These are phyloP conservation scores for Maconellicoccus hirsutus DNA, from an alignment of 1,140 invertebrate species.

Conservation along the genomic window DNA sequence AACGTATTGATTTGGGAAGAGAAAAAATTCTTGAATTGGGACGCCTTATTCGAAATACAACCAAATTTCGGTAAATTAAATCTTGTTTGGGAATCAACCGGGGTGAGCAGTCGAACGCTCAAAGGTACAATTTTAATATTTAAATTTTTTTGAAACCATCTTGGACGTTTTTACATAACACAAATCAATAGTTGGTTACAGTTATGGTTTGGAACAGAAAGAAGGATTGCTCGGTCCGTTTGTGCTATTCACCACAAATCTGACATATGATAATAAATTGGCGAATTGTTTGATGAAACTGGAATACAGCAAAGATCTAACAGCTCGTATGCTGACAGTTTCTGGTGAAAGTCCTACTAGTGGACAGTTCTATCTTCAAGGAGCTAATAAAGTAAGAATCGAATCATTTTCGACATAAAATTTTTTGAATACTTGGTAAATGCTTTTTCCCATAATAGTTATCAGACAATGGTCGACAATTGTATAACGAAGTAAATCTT, in stretches of 20 bases:
- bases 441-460: neutral
- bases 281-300: neutral
- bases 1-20: neutral
- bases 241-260: neutral
- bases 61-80: neutral
- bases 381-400: neutral
- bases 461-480: neutral
- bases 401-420: neutral
- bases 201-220: neutral
- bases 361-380: neutral
- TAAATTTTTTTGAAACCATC: too few species aligned
- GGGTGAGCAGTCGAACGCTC: neutral
- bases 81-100: neutral
- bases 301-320: conserved; percentile 8
- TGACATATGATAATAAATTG: neutral
- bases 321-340: neutral
- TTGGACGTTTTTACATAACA: neutral
- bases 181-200: neutral
- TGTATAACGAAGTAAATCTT: neutral
- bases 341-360: neutral
- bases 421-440: too few species aligned
- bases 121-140: neutral
- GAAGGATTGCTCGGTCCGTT: neutral
- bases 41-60: neutral
- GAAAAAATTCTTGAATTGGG: neutral